Evolutionary conservation across 2,888 invertebrate species (phyloP).

Genomic region (Acronicta leporina): DNA sequence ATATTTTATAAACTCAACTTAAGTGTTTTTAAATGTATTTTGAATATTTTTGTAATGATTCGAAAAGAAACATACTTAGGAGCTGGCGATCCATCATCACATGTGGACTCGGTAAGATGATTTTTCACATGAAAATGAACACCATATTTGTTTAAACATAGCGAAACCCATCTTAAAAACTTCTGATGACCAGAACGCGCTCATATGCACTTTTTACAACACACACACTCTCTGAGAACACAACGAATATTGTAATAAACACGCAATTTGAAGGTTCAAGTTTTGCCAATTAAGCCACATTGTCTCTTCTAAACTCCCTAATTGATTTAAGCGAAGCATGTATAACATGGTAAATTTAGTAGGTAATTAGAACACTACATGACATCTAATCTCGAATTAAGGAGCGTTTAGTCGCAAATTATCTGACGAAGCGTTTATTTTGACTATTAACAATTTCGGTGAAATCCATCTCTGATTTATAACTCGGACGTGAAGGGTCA

Average conservation of each 20-base stretch:
- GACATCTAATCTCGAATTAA: constrained; percentile 1
- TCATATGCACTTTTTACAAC: too few relatives aligned
- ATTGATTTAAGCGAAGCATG: constrained; percentile 13
- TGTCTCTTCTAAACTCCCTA: constrained; percentile 4
- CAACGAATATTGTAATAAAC: constrained; percentile 20
- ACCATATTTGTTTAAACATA: too few relatives aligned
- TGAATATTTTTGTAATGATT: not conserved
- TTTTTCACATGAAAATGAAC: too few relatives aligned
- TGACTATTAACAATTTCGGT: constrained; percentile 1
- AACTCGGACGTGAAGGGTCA: not conserved
- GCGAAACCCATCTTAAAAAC: too few relatives aligned
- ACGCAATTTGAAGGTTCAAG: constrained; percentile 15
- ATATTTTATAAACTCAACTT: too few relatives aligned
- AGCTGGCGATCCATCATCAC: too few relatives aligned
- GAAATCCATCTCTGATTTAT: not conserved
- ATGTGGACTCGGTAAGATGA: too few relatives aligned
- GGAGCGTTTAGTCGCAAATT: constrained; percentile 1
- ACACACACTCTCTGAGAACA: too few relatives aligned
- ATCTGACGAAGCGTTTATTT: constrained; percentile 2
- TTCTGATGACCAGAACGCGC: too few relatives aligned
- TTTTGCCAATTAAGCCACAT: constrained; percentile 18
- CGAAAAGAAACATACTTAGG: constrained; percentile 4
- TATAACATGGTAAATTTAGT: constrained; percentile 2
- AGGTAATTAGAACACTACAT: constrained; percentile 2
- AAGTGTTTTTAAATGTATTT: too few relatives aligned